Conservation (phyloP, 2,113 vertebrate species). For the Psittacula cyanocephala region DNA sequence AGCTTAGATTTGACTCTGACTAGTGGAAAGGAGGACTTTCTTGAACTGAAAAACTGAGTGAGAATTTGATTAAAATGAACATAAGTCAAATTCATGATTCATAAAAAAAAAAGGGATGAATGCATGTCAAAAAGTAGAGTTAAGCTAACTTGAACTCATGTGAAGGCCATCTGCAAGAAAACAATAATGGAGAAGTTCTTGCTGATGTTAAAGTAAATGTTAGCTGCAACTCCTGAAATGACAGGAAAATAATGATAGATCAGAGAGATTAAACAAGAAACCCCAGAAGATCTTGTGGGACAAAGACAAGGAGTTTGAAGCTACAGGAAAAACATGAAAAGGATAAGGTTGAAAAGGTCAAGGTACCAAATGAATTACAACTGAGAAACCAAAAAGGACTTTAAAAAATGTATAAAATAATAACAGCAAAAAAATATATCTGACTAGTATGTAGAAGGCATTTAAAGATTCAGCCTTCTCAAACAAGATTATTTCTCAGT, state of each 20-base stretch:
- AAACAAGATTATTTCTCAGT: not conserved
- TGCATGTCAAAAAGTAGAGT: not conserved
- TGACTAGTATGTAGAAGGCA: not conserved
- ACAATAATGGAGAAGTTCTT: not conserved
- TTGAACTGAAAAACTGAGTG: not conserved
- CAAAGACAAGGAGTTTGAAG: not conserved
- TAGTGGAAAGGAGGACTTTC: not conserved
- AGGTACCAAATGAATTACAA: not conserved
- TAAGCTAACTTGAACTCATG: not conserved
- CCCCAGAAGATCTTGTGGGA: not conserved
- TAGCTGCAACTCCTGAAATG: not conserved
- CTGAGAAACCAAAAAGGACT: not conserved
- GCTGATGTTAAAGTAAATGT: not conserved
- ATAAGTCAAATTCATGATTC: not conserved
- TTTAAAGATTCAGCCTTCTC: not conserved
- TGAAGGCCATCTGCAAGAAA: not conserved
- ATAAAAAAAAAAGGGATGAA: not conserved
- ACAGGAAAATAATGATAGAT: not conserved
- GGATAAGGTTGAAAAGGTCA: not conserved
- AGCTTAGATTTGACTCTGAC: not conserved
- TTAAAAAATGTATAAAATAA: not conserved
- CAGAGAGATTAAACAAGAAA: not conserved
- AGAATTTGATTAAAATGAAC: not conserved
- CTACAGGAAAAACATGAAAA: not conserved
- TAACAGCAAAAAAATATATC: not conserved